Percentiles rank a stretch among this genome's conserved stretches.
Evolutionary conservation across 2,797 vertebrate genomes (phyloP).

Genomic region (Halcyon smyrnensis): DNA sequence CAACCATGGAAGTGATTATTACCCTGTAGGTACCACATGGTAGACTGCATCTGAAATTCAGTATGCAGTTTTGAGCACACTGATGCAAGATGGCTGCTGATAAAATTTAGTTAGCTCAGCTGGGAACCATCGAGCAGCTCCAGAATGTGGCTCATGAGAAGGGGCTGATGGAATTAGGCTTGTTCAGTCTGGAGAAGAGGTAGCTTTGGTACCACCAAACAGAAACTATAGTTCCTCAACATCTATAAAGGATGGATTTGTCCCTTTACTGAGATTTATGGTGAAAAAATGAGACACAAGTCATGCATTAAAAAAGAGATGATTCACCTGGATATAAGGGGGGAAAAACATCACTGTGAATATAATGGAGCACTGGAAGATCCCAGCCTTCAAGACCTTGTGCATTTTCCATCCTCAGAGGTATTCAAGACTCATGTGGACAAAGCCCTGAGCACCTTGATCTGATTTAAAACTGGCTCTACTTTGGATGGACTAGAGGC

Average conservation of each 20-base stretch:
- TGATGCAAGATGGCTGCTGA: neutral
- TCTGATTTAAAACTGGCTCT: neutral
- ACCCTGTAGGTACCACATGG: neutral
- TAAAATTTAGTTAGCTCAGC: neutral
- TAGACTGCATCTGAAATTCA: neutral
- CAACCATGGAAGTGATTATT: neutral
- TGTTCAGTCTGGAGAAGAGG: neutral
- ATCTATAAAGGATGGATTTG: neutral
- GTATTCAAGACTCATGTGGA: neutral
- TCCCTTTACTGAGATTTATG: neutral
- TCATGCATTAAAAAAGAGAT: neutral
- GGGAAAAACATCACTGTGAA: neutral
- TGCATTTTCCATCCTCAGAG: accelerated
- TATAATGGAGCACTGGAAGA: neutral
- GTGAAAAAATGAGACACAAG: neutral
- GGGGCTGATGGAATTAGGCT: neutral
- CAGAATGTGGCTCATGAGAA: neutral
- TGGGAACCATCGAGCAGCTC: neutral
- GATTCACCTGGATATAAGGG: neutral
- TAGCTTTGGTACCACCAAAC: accelerated
- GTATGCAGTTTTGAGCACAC: neutral
- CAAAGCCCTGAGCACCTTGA: neutral
- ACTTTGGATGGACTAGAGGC: neutral
- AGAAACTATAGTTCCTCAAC: neutral
- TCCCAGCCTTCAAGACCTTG: accelerated